phyloP scores from a whole-genome alignment of 1,140 invertebrate species.

The Drosophila trapezifrons region DNA sequence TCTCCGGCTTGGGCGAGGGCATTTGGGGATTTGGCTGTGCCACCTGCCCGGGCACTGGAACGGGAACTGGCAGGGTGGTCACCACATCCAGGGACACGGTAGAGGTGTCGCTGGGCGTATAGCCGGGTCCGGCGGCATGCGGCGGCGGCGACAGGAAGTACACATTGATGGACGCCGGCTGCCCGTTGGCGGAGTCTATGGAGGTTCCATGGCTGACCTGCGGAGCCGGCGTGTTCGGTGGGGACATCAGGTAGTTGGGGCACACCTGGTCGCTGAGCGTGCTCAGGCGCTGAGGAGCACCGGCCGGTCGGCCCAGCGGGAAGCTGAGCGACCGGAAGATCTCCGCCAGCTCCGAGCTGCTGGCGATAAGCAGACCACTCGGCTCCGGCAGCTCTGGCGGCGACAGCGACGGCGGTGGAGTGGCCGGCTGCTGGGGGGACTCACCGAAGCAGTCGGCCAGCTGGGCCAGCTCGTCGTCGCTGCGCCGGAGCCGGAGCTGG shows the following conservation, averaged over 20 bases:
- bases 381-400: conserved; percentile 72
- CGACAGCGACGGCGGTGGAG: conserved; percentile 78
- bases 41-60: conserved; percentile 9
- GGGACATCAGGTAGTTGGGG: conserved; percentile 78
- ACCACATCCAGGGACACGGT: conserved; percentile 80
- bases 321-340: conserved; percentile 81
- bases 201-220: conserved; percentile 15
- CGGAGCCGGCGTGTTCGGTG: conserved; percentile 75
- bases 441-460: conserved; percentile 74
- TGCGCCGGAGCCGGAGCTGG: conserved; percentile 20
- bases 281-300: conserved; percentile 70
- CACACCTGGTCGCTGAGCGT: conserved; percentile 82
- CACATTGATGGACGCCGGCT: conserved; percentile 76
- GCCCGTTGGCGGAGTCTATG: conserved; percentile 27
- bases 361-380: conserved; percentile 68
- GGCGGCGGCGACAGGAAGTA: conserved; percentile 83
- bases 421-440: conserved; percentile 70
- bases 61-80: conserved; percentile 70
- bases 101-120: conserved; percentile 72
- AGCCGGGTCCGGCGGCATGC: conserved; percentile 62
- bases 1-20: conserved; percentile 78
- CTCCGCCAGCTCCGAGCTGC: conserved; percentile 76
- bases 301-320: conserved; percentile 57
- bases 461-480: conserved; percentile 69
- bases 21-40: conserved; percentile 16